Percentiles rank a stretch among this genome's conserved stretches.
phyloP scores from a whole-genome alignment of 2,888 invertebrate species.

The Drosophila engyochracea region DNA sequence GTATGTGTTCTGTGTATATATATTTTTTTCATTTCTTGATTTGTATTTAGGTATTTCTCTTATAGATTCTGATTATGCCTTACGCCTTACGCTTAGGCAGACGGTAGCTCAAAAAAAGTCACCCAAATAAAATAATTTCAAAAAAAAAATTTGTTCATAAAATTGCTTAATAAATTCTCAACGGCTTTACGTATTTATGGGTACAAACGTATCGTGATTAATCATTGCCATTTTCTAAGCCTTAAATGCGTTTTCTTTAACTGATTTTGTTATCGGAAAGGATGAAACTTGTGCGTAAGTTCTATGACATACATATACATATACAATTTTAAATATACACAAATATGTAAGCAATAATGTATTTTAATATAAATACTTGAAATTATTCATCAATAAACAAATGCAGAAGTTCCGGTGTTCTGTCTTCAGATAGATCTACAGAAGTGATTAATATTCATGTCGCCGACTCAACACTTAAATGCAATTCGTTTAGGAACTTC shows the following conservation, averaged over 20 bases:
- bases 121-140: conserved; percentile 19
- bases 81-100: conserved; percentile 20
- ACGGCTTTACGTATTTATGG: conserved; percentile 62
- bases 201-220: conserved; percentile 39
- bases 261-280: conserved; percentile 12
- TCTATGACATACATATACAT: conserved; percentile 9
- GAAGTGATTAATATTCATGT: conserved; percentile 34
- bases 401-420: conserved; percentile 58
- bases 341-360: conserved; percentile 2
- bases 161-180: conserved; percentile 28
- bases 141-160: neutral
- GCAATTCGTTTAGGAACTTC: conserved; percentile 72
- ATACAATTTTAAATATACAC: conserved; percentile 10
- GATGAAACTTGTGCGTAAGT: conserved; percentile 51
- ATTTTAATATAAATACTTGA: conserved; percentile 18
- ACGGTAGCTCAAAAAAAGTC: conserved; percentile 37
- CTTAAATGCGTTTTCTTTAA: conserved; percentile 43
- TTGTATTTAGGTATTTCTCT: conserved; percentile 52
- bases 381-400: conserved; percentile 51
- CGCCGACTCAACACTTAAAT: conserved; percentile 55
- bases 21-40: conserved; percentile 12
- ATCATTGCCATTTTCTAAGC: conserved; percentile 29
- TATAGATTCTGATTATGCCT: conserved; percentile 52
- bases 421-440: conserved; percentile 45
- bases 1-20: conserved; percentile 54